These are phyloP conservation scores for Halocynthia aurantium DNA, from an alignment of 23 tunicate genomes.

Conservation along the genomic window DNA sequence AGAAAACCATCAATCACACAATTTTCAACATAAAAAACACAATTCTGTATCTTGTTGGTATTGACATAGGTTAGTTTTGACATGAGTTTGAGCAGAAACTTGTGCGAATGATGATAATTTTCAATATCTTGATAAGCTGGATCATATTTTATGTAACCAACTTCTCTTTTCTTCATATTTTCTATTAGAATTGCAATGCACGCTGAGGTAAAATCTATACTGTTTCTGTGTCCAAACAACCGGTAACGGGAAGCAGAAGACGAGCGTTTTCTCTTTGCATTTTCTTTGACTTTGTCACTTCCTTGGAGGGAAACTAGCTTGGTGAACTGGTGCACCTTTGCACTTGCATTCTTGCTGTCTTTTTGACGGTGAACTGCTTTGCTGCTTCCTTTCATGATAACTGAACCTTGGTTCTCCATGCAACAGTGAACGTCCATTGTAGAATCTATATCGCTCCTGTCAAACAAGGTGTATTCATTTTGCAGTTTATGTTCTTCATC, in stretches of 20 bases:
- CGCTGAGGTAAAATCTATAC: too few relatives aligned
- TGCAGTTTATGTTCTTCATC: not conserved
- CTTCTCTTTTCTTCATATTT: too few relatives aligned
- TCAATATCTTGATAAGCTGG: too few relatives aligned
- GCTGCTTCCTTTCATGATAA: constrained; percentile 9
- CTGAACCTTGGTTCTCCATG: constrained; percentile 7
- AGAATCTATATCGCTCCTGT: not conserved
- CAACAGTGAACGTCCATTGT: constrained; percentile 10
- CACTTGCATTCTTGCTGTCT: not conserved
- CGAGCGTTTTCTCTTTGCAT: not conserved
- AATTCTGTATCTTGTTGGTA: too few relatives aligned
- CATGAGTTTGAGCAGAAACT: too few relatives aligned
- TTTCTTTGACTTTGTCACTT: constrained; percentile 11
- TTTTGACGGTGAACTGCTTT: not conserved
- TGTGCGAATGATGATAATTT: too few relatives aligned
- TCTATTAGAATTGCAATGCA: too few relatives aligned
- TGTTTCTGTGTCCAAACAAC: constrained; percentile 1
- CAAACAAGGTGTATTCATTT: not conserved
- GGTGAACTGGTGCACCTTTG: not conserved
- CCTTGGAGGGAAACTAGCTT: constrained; percentile 14
- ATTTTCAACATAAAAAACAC: too few relatives aligned
- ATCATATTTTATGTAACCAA: too few relatives aligned
- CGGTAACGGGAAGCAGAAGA: not conserved
- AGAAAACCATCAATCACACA: too few relatives aligned
- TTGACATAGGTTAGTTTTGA: too few relatives aligned